Percentiles rank a stretch among this genome's conserved stretches.
These are phyloP conservation scores for Vannuccia rotundouncinata DNA, from an alignment of 2,888 invertebrate species.

Conservation along the genomic window DNA sequence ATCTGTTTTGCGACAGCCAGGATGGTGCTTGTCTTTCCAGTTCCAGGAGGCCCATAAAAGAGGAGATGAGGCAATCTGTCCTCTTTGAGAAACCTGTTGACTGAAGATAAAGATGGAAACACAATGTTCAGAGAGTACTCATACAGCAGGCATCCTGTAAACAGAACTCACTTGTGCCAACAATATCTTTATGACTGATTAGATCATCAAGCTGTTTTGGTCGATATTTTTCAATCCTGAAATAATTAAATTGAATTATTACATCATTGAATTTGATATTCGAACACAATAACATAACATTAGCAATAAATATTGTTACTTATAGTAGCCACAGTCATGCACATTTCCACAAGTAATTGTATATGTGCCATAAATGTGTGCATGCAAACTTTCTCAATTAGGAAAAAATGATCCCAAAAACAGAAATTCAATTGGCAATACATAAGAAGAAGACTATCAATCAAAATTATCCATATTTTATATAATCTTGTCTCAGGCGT, in stretches of 20 bases:
- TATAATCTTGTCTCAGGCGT: too few relatives aligned
- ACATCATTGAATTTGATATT: neutral
- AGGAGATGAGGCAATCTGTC: constrained; percentile 88
- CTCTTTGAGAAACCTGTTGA: constrained; percentile 67
- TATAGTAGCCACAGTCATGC: too few relatives aligned
- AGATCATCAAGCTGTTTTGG: constrained; percentile 82
- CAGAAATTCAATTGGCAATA: too few relatives aligned
- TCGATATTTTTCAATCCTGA: constrained; percentile 89
- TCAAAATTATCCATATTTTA: too few relatives aligned
- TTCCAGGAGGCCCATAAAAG: constrained; percentile 96
- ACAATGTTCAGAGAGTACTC: constrained; percentile 12
- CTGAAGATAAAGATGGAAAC: constrained; percentile 48
- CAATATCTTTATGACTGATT: constrained; percentile 92
- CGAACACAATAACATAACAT: neutral
- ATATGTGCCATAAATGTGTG: neutral
- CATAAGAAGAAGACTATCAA: too few relatives aligned
- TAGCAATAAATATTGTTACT: too few relatives aligned
- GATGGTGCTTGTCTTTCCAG: constrained; percentile 92
- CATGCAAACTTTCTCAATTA: neutral
- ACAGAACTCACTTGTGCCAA: constrained; percentile 74
- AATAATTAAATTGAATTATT: neutral
- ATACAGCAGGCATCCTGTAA: neutral
- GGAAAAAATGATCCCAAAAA: too few relatives aligned
- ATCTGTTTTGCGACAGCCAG: constrained; percentile 86
- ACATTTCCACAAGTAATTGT: neutral